phyloP scores from a whole-genome alignment of 2,888 invertebrate species.

The Sthenelais limicola region DNA sequence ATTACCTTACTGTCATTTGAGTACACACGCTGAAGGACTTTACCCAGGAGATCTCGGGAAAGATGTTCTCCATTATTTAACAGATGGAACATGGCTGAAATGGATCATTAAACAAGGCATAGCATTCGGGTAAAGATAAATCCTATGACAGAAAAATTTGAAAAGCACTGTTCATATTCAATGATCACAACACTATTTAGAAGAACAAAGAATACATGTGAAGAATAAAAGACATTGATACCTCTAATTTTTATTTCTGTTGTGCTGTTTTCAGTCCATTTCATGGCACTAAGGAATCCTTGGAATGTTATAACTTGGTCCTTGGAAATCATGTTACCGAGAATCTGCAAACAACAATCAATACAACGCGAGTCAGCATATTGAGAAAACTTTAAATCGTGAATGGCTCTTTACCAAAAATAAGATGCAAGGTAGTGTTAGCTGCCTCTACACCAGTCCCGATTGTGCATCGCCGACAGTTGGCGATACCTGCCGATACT shows the following conservation, averaged over 20 bases:
- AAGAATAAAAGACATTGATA: conserved; percentile 39
- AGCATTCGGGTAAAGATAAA: not conserved
- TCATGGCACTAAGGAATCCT: conserved; percentile 64
- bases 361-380: too few relatives aligned
- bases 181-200: not conserved
- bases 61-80: conserved; percentile 64
- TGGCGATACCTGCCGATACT: too few relatives aligned
- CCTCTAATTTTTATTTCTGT: conserved; percentile 65
- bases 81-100: conserved; percentile 62
- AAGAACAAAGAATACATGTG: not conserved
- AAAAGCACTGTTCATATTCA: too few relatives aligned
- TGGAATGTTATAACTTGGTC: conserved; percentile 65
- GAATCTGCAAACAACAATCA: conserved; percentile 57
- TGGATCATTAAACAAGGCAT: not conserved
- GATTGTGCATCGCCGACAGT: too few relatives aligned
- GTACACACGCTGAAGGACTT: conserved; percentile 64
- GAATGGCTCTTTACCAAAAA: too few relatives aligned
- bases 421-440: too few relatives aligned
- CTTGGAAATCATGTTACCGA: conserved; percentile 58
- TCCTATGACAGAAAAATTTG: too few relatives aligned
- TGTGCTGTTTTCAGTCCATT: conserved; percentile 63
- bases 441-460: too few relatives aligned
- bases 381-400: too few relatives aligned
- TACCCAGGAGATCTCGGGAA: conserved; percentile 58
- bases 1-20: conserved; percentile 61